A percentile compares a stretch with the other conserved stretches of the same genome.
Evolutionary conservation across 2,888 invertebrate species (phyloP).

Genomic region (Epirrhoe alternata): DNA sequence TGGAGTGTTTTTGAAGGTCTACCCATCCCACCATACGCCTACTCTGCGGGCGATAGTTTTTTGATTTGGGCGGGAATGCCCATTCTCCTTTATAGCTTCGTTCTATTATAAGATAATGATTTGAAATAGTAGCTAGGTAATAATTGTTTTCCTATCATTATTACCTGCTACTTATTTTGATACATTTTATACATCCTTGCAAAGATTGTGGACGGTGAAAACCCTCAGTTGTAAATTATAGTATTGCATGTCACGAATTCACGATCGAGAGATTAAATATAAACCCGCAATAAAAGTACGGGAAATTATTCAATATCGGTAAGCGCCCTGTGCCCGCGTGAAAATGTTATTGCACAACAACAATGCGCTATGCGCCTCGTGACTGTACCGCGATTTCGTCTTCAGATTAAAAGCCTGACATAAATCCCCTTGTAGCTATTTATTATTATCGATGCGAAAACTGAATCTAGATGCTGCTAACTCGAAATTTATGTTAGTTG

Average conservation of each 20-base stretch:
- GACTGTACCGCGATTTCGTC: constrained; percentile 74
- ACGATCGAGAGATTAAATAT: constrained; percentile 30
- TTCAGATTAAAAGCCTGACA: constrained; percentile 77
- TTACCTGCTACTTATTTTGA: background rate
- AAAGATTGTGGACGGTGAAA: background rate
- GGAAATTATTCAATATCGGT: constrained; percentile 30
- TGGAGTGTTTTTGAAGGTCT: too few species aligned
- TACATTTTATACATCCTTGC: background rate
- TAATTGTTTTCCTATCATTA: background rate
- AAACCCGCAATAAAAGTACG: constrained; percentile 19
- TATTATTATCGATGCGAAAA: constrained; percentile 71
- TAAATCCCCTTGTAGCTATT: constrained; percentile 74
- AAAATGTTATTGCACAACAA: constrained; percentile 66
- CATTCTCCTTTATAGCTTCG: too few species aligned
- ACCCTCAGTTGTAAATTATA: constrained; percentile 10
- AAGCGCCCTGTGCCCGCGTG: constrained; percentile 59
- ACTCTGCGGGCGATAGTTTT: too few species aligned
- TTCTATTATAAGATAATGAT: background rate
- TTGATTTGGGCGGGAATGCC: too few species aligned
- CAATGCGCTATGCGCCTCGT: constrained; percentile 76
- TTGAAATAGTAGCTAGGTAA: too few species aligned
- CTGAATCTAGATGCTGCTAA: constrained; percentile 36
- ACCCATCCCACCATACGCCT: too few species aligned
- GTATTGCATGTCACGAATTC: constrained; percentile 28
- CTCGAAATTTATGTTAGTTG: constrained; percentile 50